These are phyloP conservation scores for Picathartes gymnocephalus DNA, from an alignment of 2,113 vertebrate genomes.

Conservation along the genomic window DNA sequence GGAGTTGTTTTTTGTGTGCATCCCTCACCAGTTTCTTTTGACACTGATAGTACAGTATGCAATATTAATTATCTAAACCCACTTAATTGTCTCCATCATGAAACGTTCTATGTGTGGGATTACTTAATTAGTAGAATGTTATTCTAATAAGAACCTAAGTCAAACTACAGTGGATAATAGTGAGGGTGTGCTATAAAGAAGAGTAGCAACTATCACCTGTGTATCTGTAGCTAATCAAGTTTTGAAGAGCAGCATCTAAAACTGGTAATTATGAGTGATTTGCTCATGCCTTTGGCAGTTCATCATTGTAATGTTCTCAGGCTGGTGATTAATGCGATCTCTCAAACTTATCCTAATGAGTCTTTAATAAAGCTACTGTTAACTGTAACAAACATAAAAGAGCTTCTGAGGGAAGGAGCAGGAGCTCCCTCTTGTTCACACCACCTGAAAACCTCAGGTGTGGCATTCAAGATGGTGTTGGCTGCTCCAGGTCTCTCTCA, in stretches of 20 bases:
- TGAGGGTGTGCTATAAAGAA: not conserved
- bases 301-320: conserved; percentile 3
- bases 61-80: not conserved
- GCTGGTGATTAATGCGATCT: not conserved
- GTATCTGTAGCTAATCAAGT: conserved; percentile 3
- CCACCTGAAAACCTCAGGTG: not conserved
- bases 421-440: not conserved
- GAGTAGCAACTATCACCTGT: not conserved
- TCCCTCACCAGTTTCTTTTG: not conserved
- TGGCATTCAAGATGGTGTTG: accelerated
- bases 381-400: not conserved
- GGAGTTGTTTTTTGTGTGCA: not conserved
- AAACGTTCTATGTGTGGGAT: not conserved
- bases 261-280: conserved; percentile 4
- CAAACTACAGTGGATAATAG: not conserved
- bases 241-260: conserved; percentile 21
- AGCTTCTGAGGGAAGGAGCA: not conserved
- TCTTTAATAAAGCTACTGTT: not conserved
- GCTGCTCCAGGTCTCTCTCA: not conserved
- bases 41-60: not conserved
- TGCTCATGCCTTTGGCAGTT: conserved; percentile 11
- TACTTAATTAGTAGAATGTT: conserved; percentile 2
- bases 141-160: not conserved
- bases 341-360: not conserved
- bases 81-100: not conserved